A percentile compares a stretch with the other conserved stretches of the same genome.
phyloP scores from a whole-genome alignment of 53 echinoderm and acorn worm genomes.

The Paelopatides confundens region DNA sequence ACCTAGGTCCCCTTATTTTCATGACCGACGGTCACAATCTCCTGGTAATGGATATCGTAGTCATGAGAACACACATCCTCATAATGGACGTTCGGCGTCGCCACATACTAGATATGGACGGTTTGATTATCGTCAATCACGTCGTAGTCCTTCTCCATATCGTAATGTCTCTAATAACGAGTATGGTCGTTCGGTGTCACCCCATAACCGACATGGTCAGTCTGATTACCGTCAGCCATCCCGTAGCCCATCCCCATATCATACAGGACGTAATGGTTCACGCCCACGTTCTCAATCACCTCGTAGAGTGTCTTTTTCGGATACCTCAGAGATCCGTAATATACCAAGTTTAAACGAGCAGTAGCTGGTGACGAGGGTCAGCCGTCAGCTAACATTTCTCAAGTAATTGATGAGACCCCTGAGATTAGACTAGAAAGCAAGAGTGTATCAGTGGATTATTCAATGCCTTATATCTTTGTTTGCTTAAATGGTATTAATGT shows the following conservation, averaged over 20 bases:
- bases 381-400: background rate
- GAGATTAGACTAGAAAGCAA: too few relatives aligned
- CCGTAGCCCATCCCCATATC: background rate
- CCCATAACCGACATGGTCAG: background rate
- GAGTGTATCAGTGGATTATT: background rate
- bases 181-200: background rate
- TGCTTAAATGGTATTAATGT: background rate
- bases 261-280: background rate
- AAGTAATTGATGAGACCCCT: background rate
- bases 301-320: background rate
- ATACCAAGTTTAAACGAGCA: background rate
- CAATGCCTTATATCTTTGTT: background rate
- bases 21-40: too few relatives aligned
- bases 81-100: background rate
- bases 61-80: too few relatives aligned
- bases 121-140: background rate
- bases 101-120: background rate
- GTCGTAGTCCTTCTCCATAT: background rate
- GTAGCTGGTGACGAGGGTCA: constrained; percentile 29
- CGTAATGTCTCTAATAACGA: too few relatives aligned
- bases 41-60: too few relatives aligned
- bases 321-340: background rate
- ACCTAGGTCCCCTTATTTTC: too few relatives aligned
- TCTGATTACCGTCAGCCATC: background rate
- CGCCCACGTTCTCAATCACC: background rate